Evolutionary conservation across 2,797 vertebrate species (phyloP).

Genomic region (Peromyscus attwateri): DNA sequence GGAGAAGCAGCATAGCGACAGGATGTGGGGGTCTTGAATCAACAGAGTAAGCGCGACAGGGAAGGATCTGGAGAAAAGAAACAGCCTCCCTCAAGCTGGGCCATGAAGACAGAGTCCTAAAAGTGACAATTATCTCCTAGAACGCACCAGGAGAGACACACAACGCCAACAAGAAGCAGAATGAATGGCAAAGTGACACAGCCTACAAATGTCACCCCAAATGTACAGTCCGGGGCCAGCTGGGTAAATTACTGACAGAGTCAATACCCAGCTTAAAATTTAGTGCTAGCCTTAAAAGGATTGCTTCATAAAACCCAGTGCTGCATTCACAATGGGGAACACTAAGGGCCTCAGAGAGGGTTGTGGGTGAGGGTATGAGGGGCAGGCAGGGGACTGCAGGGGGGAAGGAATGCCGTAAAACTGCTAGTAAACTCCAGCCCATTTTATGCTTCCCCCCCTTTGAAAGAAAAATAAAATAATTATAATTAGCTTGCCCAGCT

Average conservation of each 20-base stretch:
- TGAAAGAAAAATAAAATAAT: constrained; percentile 85
- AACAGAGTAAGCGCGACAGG: constrained; percentile 77
- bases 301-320: constrained; percentile 55
- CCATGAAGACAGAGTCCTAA: constrained; percentile 77
- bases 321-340: constrained; percentile 64
- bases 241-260: constrained; percentile 65
- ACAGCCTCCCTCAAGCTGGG: constrained; percentile 80
- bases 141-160: constrained; percentile 79
- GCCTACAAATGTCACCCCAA: constrained; percentile 75
- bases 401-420: constrained; percentile 80
- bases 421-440: constrained; percentile 80
- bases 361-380: not conserved
- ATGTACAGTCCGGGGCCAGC: constrained; percentile 64
- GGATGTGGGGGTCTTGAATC: constrained; percentile 78
- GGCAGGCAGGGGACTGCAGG: constrained; percentile 62
- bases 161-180: constrained; percentile 78
- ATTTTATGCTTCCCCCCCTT: constrained; percentile 77
- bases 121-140: constrained; percentile 86
- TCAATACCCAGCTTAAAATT: constrained; percentile 68
- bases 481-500: constrained; percentile 78
- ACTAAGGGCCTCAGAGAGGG: constrained; percentile 51
- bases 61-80: constrained; percentile 80
- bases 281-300: constrained; percentile 59
- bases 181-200: constrained; percentile 78
- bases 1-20: constrained; percentile 82